Evolutionary conservation across 2,797 vertebrate genomes (phyloP).

Genomic region (Chiroxiphia lanceolata): DNA sequence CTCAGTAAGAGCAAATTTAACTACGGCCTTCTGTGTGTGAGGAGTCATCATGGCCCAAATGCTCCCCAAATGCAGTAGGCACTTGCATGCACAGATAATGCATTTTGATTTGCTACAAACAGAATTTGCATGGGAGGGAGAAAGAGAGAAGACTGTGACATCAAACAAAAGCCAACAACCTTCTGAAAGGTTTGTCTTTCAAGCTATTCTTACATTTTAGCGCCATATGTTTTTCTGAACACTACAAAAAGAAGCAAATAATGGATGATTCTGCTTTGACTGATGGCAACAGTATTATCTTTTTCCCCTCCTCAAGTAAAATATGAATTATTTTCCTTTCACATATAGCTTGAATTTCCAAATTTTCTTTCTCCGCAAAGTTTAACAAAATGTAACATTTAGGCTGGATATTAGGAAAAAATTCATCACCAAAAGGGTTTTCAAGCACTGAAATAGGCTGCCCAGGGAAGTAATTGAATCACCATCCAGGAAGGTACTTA

Average conservation of each 20-base stretch:
- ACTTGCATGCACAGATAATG: neutral
- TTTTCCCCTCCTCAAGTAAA: neutral
- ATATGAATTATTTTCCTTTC: neutral
- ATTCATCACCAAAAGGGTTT: neutral
- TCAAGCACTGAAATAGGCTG: neutral
- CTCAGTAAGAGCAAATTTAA: neutral
- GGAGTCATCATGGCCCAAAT: neutral
- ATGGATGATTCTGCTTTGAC: neutral
- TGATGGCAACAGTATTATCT: neutral
- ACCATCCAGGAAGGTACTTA: neutral
- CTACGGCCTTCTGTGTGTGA: neutral
- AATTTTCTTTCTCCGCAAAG: neutral
- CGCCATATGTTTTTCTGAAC: neutral
- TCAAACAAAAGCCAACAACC: neutral
- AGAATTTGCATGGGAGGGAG: neutral
- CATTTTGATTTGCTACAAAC: neutral
- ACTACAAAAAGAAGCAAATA: neutral
- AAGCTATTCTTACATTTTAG: neutral
- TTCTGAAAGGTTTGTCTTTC: neutral
- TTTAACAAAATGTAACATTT: neutral
- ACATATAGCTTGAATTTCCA: neutral
- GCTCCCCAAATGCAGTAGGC: neutral
- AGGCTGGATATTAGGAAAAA: neutral
- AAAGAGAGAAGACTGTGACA: neutral
- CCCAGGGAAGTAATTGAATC: neutral